Percentiles rank a stretch among this genome's conserved stretches.
These are phyloP conservation scores for Scatophagus argus DNA, from an alignment of 2,113 vertebrate genomes.

Conservation along the genomic window DNA sequence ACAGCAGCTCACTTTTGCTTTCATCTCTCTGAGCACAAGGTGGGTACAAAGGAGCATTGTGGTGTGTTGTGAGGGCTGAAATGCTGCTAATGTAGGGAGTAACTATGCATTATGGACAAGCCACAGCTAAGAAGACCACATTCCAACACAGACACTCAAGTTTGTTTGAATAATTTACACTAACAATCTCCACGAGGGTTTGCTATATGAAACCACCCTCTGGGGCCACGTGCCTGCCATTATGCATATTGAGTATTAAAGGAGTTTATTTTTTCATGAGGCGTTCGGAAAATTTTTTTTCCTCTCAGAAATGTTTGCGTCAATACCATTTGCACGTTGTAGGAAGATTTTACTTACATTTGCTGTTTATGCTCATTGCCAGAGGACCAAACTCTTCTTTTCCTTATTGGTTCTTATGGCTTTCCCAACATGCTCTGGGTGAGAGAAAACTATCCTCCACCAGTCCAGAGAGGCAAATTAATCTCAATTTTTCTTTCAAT, in stretches of 20 bases:
- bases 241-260: slow-evolving; percentile 28
- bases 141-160: slow-evolving; percentile 67
- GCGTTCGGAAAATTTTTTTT: slow-evolving; percentile 9
- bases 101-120: slow-evolving; percentile 60
- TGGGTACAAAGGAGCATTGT: not conserved
- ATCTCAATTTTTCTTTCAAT: slow-evolving; percentile 22
- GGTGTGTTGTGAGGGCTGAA: slow-evolving; percentile 16
- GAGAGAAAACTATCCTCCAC: not conserved
- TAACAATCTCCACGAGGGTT: slow-evolving; percentile 55
- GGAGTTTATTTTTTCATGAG: slow-evolving; percentile 17
- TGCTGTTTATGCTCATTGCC: slow-evolving; percentile 11
- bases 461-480: slow-evolving; percentile 15
- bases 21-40: slow-evolving; percentile 36
- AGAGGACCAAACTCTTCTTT: slow-evolving; percentile 21
- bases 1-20: slow-evolving; percentile 65
- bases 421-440: slow-evolving; percentile 43
- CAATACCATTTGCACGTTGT: slow-evolving; percentile 2
- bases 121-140: slow-evolving; percentile 41
- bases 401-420: slow-evolving; percentile 13
- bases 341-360: slow-evolving; percentile 28
- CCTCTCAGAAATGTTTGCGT: too few relatives aligned
- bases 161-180: slow-evolving; percentile 78
- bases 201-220: slow-evolving; percentile 61
- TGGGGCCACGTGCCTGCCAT: slow-evolving; percentile 39
- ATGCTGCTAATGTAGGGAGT: slow-evolving; percentile 47